A percentile compares a stretch with the other conserved stretches of the same genome.
Conservation (phyloP, 2,113 vertebrate species). For the Hyperoodon ampullatus region DNA sequence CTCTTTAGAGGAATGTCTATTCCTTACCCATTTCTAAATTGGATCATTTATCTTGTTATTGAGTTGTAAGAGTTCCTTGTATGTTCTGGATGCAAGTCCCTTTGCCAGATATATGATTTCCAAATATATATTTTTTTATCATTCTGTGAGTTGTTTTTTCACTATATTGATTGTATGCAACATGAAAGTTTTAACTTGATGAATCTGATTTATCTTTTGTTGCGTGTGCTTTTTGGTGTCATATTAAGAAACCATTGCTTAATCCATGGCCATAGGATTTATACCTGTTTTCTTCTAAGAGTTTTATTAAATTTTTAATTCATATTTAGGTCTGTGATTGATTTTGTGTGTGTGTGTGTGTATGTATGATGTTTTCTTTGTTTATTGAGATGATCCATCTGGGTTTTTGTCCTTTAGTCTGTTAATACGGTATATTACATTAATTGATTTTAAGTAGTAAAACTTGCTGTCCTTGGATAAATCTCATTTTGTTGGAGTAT, state of each 20-base stretch:
- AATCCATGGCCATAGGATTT: not conserved
- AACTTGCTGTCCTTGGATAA: not conserved
- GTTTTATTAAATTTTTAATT: not conserved
- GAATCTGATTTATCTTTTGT: not conserved
- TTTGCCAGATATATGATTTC: not conserved
- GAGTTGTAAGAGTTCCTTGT: not conserved
- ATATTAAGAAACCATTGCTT: not conserved
- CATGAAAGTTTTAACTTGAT: not conserved
- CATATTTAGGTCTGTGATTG: not conserved
- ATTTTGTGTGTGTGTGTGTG: not conserved
- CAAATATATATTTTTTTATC: not conserved
- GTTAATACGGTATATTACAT: not conserved
- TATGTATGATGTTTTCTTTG: not conserved
- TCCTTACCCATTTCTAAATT: not conserved
- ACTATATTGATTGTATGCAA: not conserved
- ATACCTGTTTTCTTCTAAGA: not conserved
- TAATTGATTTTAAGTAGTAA: not conserved
- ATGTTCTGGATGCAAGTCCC: not conserved
- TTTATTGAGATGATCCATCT: not conserved
- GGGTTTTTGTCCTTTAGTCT: not conserved
- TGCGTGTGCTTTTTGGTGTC: not conserved
- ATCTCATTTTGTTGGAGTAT: not conserved
- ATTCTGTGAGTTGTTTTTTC: not conserved
- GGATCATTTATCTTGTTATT: not conserved
- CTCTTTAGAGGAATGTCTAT: not conserved